Base-by-base conservation (phyloP, 2,888 invertebrate species). In the Hydroisotoma schaefferi region DNA sequence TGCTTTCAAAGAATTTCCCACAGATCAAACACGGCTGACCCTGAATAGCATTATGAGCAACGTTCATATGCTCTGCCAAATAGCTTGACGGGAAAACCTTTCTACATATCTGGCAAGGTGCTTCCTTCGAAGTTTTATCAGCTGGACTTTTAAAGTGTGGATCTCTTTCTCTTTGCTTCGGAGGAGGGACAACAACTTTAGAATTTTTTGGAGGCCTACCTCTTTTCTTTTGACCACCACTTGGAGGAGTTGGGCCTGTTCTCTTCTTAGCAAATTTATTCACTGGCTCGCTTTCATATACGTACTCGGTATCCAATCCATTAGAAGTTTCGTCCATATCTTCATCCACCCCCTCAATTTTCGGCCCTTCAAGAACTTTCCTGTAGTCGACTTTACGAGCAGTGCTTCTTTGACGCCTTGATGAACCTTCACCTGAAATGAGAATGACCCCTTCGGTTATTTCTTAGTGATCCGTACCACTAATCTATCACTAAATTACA, bases 11-110 rank as follows among this genome's bases (percentile, higher is more conserved):
- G 18, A 46, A 15, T 12, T 47, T 46, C 18, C 59, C 59, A 44
- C 59, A 59, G 23, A 59, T 54, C 1, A 59, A 20, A 29, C 59
- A 59, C 22, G 54, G 54, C 26, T 47, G 54, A 23, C 47, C 43
- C 22, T 37, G 27, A 1, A 46, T 28, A 12, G 37, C 48, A 12
- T 46, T 47, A 22, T 59, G 59, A 12, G 59, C 54, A 23, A 53
- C 53, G 38, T 53, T 53, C 53, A 53, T 53, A 23, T 53, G 53
- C 29, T 53, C 53, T 10, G 53, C 40, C 26, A 53, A 26, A 40
- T 53, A 53, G 25, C 6, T 12, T 5, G 43, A 29, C 8, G 53
- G 40, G 22, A 53, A 38, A 18, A 40, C 18, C 20, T 53, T 53
- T 4, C 40, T 6, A 27, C 53, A 53, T 10, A 53, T 23, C 15